Percentiles rank a stretch among this genome's conserved stretches.
These are phyloP conservation scores for Bos taurus DNA, from an alignment of 2,113 vertebrate genomes.

Conservation along the genomic window DNA sequence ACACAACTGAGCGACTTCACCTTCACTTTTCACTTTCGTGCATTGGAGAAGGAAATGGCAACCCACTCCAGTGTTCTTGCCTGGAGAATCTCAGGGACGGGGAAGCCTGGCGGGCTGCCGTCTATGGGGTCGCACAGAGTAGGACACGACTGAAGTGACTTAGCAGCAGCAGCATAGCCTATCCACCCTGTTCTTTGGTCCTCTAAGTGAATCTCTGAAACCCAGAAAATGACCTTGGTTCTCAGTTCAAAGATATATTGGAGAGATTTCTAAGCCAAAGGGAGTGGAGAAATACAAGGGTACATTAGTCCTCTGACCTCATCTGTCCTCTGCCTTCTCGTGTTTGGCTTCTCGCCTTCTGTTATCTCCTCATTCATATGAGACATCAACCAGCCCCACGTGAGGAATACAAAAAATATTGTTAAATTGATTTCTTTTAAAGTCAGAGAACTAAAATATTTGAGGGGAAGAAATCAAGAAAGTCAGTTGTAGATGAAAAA, in stretches of 20 bases:
- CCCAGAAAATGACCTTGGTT: not conserved
- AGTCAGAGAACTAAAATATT: conserved; percentile 24
- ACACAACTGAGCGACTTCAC: no score
- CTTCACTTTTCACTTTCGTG: no score
- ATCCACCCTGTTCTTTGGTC: not conserved
- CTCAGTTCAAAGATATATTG: not conserved
- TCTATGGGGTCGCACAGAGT: no score
- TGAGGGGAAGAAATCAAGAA: not conserved
- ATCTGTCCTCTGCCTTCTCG: not conserved
- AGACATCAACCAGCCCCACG: not conserved
- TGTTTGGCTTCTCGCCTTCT: not conserved
- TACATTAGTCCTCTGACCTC: not conserved
- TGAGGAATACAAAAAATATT: not conserved
- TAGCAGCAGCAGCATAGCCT: not conserved
- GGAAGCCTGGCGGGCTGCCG: no score
- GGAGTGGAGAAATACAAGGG: not conserved
- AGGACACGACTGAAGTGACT: no score
- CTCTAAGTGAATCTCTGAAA: not conserved
- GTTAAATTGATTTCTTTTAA: not conserved
- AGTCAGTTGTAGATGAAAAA: not conserved
- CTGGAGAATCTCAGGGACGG: no score
- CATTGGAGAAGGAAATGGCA: no score
- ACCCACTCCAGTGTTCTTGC: no score
- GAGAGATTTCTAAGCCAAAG: not conserved
- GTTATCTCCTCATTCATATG: not conserved